Percentiles rank a stretch among this genome's conserved stretches.
Evolutionary conservation across 2,888 invertebrate genomes (phyloP).

Genomic region (Callosobruchus maculatus): DNA sequence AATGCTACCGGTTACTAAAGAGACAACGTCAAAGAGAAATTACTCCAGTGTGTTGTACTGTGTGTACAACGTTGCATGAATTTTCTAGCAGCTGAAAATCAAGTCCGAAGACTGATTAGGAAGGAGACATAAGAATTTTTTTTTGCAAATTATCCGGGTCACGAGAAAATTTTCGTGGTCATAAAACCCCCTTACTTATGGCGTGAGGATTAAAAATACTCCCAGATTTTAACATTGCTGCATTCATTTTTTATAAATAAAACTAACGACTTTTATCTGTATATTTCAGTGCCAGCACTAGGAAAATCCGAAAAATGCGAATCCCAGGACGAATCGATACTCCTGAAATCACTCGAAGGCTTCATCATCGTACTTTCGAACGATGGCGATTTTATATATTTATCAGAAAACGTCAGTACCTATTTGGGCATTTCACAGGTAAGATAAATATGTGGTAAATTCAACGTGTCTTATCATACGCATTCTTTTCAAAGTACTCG

Average conservation of each 20-base stretch:
- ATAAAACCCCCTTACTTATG: too few relatives aligned
- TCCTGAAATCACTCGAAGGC: slow-evolving; percentile 79
- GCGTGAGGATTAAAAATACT: too few relatives aligned
- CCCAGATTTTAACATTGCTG: slow-evolving; percentile 18
- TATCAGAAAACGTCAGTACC: slow-evolving; percentile 87
- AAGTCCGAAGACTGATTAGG: too few relatives aligned
- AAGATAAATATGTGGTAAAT: slow-evolving; percentile 19
- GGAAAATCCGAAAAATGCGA: slow-evolving; percentile 41
- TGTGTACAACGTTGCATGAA: too few relatives aligned
- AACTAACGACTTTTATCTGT: too few relatives aligned
- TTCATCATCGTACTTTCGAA: slow-evolving; percentile 83
- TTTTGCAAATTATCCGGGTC: too few relatives aligned
- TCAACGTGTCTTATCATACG: not conserved
- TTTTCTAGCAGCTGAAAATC: too few relatives aligned
- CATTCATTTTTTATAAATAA: slow-evolving; percentile 32
- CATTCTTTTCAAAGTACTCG: not conserved
- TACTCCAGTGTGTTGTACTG: too few relatives aligned
- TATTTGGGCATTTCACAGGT: slow-evolving; percentile 93
- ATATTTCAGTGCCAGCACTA: slow-evolving; percentile 53
- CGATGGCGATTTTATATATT: slow-evolving; percentile 88
- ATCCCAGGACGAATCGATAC: not conserved
- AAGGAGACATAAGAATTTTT: too few relatives aligned
- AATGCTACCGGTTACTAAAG: too few relatives aligned
- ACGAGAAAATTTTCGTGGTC: too few relatives aligned
- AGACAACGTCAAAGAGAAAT: too few relatives aligned